Base-by-base conservation (phyloP, 2,113 vertebrate genomes). In the Eublepharis macularius region DNA sequence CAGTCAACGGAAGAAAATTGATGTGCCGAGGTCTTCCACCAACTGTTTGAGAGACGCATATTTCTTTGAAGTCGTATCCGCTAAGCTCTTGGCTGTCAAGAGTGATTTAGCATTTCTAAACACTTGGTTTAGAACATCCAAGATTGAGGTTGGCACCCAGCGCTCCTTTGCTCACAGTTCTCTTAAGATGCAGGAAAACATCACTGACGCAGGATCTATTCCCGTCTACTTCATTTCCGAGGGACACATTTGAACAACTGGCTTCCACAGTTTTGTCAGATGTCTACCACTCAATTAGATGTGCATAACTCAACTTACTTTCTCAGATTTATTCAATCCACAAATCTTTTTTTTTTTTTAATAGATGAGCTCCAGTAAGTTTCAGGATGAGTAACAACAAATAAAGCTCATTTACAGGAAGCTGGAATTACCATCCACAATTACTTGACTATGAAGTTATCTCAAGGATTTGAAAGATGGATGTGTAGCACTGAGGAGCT, bases 61-160 rank as follows among this genome's bases (percentile, higher is more conserved):
- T 80, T 85, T 79, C 76, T 73, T 63, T 80, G 83, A 80, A 80
- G 68, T 21, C 2, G 83, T 13, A 51, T 63, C 83, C 72, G 66
- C 29, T 39, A 2, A 32, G 51, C 76, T 85, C 41, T 43, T 9
- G 29, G 24, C 68, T 85, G 83, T 85, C 83, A 79, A 72, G 32
- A 79, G 13, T 85, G 76, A 85, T 79, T 80, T 72, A 72, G 66
- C 66, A 79, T 80, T 85, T 85, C 76, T 60, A 79, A 85, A 70
- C 76, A 70, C 65, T 85, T 60, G 83, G 66, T 85, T 85, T 57
- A 79, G 76, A 85, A 80, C 76, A 63, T 79, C 68, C 12, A 17
- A 29, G 39, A 85, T 34, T 17, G 39, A 32, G 51, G 24, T 63
- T 47, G 66, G 66, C 76, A 39, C 79, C 32, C 51, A 10, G 5